Evolutionary conservation across 2,113 vertebrate species (phyloP), one percentile per base, ranked within the genome.

Genomic region (Salvelinus fontinalis): DNA sequence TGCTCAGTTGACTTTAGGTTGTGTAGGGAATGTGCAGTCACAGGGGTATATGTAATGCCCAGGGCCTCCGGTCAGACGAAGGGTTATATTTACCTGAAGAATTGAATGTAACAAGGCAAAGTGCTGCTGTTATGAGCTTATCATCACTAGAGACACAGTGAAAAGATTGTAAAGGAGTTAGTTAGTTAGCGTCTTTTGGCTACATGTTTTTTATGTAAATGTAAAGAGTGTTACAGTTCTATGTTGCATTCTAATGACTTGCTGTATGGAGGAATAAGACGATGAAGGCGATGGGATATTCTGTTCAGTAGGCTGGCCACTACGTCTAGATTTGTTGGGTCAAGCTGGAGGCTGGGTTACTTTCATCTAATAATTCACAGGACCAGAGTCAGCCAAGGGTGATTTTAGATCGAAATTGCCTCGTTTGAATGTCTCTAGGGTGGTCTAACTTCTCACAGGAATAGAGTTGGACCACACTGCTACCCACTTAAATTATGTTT

Each of bases 291-390:
- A 48, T 48, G 39, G 31, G 39, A 48, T 39, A 22, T 70, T 39
- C 20, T 44, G 51, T 1, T 27, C n/a, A 0, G 29, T 29, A 29
- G 66, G 2, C 26, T 5, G 39, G 66, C 16, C 27, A 20, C 31
- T 5, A 3, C 26, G 29, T 67, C 65, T 67, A 26, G 26, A 26
- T 27, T 1, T 27, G 65, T 67, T 14, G 11, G 3, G 76, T 8
- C 34, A 67, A 73, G 31, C 69, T 22, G 31, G 54, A 0, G 31
- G 71, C 65, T 44, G 29, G 69, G 12, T 31, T 60, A 82, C 82
- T 59, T 83, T 76, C 86, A 86, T 87, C 79, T 80, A 62, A 88
- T 93, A 92, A 92, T 95, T 93, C 84, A 71, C 2, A 77, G 68
- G 71, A 77, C 69, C 75, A 64, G 68, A 66, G 27, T 3, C 3